phyloP scores from a whole-genome alignment of 2,888 invertebrate species.

The Lagria hirta region DNA sequence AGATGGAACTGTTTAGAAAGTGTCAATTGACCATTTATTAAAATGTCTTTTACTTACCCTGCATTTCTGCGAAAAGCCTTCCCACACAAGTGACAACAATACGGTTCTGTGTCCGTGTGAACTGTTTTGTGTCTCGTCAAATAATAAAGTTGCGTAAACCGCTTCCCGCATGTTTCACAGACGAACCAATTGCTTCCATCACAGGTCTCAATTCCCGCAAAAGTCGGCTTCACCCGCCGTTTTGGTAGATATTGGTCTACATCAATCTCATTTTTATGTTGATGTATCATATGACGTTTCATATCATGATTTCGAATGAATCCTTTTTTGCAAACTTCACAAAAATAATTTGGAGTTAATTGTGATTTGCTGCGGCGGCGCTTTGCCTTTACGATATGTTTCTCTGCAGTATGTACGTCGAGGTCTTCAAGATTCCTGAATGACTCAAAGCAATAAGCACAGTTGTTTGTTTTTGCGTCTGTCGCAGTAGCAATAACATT shows the following conservation, averaged over 20 bases:
- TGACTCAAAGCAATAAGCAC: conserved; percentile 33
- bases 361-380: conserved; percentile 41
- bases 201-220: conserved; percentile 26
- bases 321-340: conserved; percentile 45
- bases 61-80: conserved; percentile 56
- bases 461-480: conserved; percentile 36
- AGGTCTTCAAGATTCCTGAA: conserved; percentile 38
- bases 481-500: conserved; percentile 42
- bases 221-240: conserved; percentile 15
- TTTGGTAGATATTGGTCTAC: conserved; percentile 3
- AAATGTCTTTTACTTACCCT: too few relatives aligned
- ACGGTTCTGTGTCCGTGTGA: conserved; percentile 53
- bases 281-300: conserved; percentile 40
- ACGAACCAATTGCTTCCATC: conserved; percentile 44
- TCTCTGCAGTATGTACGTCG: conserved; percentile 32
- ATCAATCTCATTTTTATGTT: not conserved
- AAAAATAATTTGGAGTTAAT: conserved; percentile 41
- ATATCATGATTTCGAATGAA: conserved; percentile 50
- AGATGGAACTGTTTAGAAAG: too few relatives aligned
- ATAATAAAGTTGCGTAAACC: conserved; percentile 42
- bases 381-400: conserved; percentile 34
- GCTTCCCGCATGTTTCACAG: conserved; percentile 55
- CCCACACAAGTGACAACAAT: conserved; percentile 60
- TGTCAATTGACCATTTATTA: too few relatives aligned
- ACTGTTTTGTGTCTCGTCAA: conserved; percentile 56